Evolutionary conservation across 2,888 invertebrate genomes (phyloP), one percentile per base, ranked within the genome.

Genomic region (Campaea margaritaria): DNA sequence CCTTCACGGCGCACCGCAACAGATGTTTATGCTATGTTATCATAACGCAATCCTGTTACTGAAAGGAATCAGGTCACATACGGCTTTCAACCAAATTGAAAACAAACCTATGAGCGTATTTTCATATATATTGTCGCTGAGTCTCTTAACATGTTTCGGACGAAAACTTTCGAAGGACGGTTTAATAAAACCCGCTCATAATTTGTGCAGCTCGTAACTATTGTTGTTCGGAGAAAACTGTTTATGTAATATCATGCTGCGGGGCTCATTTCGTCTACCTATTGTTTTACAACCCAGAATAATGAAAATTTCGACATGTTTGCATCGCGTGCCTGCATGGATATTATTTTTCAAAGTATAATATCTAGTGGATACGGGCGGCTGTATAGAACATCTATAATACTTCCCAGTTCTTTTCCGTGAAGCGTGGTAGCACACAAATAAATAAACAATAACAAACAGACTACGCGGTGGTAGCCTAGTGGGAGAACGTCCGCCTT

Each of bases 251-350:
- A 79, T 80, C 46, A 46, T 43, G 28, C 55, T 42, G 62, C 75
- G 80, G 69, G 76, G 73, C 79, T 80, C 81, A 82, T 83, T 81
- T 79, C 77, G 76, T 58, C 56, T 57, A 60, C 58, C 54, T 60
- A 67, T 87, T 89, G 89, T 87, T 82, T 80, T 76, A 73, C 72
- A 31, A 43, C 64, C 54, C 67, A 67, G 73, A 78, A 76, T 80
- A 81, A 86, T 85, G 85, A 86, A 85, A 82, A 82, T 78, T 83
- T 83, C 74, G 78, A 75, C 73, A 79, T 76, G 77, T 78, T 78
- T 74, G 36, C 36, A 36, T 36, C 36, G 36, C n/a, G 36, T 36
- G n/a, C 12, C 10, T 12, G 12, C 12, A 3, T 36, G 36, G 36
- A 36, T 36, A 36, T 36, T n/a, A 36, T n/a, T 36, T 34, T 36